Base-by-base conservation (phyloP, 2,113 vertebrate genomes). In the Alexandromys fortis region DNA sequence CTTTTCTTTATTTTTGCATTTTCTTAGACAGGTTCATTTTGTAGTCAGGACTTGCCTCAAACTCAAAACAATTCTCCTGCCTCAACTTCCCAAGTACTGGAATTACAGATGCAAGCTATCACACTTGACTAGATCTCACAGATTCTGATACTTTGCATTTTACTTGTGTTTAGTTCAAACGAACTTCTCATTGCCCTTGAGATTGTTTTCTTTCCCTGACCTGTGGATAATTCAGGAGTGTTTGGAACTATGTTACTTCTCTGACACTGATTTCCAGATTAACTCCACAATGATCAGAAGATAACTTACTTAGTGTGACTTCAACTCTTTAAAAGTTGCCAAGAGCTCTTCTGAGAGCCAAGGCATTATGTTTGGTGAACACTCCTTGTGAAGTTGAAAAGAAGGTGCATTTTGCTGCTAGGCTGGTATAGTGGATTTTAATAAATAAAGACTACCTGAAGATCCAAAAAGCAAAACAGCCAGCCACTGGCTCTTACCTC, bases 391-490 rank as follows among this genome's bases (percentile, higher is more conserved):
- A 63, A 26, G 77, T 4, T 49, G 42, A 65, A 12, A 58, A 47
- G n/a, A 11, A 2, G 3, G 3, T 28, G 0, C 35, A 10, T 14
- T 47, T 33, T 5, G 14, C 75, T 11, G 10, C 19, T 0, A 11
- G 52, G 38, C 28, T 45, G 58, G 58, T 21, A 58, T 58, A 58
- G 58, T 58, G 58, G 58, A 58, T 58, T 58, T 58, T 58, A 58
- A 58, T 58, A 6, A 58, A 58, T 58, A 58, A 58, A 58, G 58
- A 58, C 58, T 58, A 21, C 58, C 58, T 58, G 58, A 58, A 58
- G 58, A 58, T 58, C 58, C 58, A 14, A 58, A 58, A 58, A 21
- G 58, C 19, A 58, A 58, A 21, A 58, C 58, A 58, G 58, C 58
- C 58, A 58, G 55, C 55, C 55, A 58, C 55, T 58, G 55, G 55